These are phyloP conservation scores for rat (Rattus norvegicus) DNA, from an alignment of 2,113 vertebrate genomes.

Conservation along the genomic window DNA sequence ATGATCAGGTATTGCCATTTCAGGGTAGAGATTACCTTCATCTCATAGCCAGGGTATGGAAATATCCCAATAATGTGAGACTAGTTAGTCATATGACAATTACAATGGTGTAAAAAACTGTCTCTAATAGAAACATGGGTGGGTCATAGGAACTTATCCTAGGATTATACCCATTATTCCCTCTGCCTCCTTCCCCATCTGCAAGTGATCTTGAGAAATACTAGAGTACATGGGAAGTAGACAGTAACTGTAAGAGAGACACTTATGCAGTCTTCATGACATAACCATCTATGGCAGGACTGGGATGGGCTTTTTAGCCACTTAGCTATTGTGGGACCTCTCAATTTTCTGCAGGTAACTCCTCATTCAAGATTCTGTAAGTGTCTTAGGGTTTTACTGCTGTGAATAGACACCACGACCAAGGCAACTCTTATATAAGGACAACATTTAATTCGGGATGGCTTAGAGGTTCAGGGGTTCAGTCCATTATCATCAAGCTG, in stretches of 20 bases:
- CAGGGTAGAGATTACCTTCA: not conserved
- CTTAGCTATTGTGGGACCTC: not conserved
- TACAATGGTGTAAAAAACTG: not conserved
- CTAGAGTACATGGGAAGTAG: not conserved
- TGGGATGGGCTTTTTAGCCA: not conserved
- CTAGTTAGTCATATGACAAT: not conserved
- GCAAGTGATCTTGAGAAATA: not conserved
- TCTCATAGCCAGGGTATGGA: not conserved
- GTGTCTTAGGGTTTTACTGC: too few species aligned
- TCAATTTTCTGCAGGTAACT: not conserved
- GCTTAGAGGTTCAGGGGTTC: too few species aligned
- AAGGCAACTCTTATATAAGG: too few species aligned
- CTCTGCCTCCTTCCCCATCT: too few species aligned
- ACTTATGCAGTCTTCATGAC: not conserved
- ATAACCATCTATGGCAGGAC: not conserved
- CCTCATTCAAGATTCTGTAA: not conserved
- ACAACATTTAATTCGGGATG: too few species aligned
- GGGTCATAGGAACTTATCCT: too few species aligned
- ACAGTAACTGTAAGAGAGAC: not conserved
- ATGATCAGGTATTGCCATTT: not conserved
- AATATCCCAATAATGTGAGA: not conserved
- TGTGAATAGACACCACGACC: too few species aligned
- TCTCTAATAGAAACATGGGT: not conserved
- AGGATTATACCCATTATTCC: not conserved
- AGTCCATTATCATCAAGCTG: too few species aligned